phyloP scores from a whole-genome alignment of 2,888 invertebrate species.

The Neoitamus cyanurus region DNA sequence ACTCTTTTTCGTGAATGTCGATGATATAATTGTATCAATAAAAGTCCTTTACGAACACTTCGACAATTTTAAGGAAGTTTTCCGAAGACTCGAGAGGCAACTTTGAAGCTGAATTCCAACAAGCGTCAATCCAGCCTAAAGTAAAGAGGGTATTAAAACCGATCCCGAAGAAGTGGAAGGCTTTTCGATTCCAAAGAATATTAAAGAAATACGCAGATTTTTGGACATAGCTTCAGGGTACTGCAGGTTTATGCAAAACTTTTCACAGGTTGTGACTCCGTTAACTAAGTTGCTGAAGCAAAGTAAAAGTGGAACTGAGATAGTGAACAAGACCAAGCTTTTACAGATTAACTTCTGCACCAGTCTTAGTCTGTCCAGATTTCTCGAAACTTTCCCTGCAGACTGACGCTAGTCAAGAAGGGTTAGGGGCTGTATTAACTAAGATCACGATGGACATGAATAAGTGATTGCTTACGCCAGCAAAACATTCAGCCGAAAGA shows the following conservation, averaged over 20 bases:
- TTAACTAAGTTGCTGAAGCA: not conserved
- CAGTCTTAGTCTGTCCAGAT: constrained; percentile 9
- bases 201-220: constrained; percentile 15
- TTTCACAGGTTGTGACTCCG: not conserved
- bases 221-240: constrained; percentile 39
- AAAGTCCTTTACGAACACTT: too few species aligned
- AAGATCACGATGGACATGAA: constrained; percentile 44
- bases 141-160: not conserved
- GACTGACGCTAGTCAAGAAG: constrained; percentile 19
- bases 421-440: not conserved
- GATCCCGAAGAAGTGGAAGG: not conserved
- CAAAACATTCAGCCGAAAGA: constrained; percentile 6
- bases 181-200: not conserved
- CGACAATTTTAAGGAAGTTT: too few species aligned
- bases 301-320: not conserved
- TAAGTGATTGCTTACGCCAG: constrained; percentile 50
- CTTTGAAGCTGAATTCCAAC: too few species aligned
- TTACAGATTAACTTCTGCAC: constrained; percentile 14
- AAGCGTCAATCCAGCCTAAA: too few species aligned
- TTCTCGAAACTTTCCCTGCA: constrained; percentile 22
- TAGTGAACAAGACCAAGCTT: not conserved
- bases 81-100: too few species aligned
- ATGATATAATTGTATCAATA: too few species aligned
- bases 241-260: constrained; percentile 9
- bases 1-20: too few species aligned